Evolutionary conservation across 30 jellyfish, hydroid and myxozoan genomes (phyloP).

Genomic region (Morbakka virulenta): DNA sequence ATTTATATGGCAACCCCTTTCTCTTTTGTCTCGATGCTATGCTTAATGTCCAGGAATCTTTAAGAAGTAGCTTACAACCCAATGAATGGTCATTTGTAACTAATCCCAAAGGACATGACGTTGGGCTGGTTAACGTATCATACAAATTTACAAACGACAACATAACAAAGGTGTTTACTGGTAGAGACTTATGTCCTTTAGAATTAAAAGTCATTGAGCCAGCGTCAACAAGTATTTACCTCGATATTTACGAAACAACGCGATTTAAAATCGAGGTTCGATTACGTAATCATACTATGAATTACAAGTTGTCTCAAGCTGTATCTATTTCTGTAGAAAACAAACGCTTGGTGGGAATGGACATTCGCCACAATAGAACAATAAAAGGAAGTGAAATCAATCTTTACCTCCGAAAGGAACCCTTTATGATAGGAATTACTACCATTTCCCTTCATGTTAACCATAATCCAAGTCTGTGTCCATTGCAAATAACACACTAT

Average conservation of each 20-base stretch:
- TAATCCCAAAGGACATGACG: too few relatives aligned
- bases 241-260: not conserved
- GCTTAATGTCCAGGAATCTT: too few relatives aligned
- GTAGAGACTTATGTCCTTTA: not conserved
- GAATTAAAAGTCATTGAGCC: not conserved
- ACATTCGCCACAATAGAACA: not conserved
- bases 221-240: not conserved
- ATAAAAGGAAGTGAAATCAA: not conserved
- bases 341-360: not conserved
- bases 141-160: too few relatives aligned
- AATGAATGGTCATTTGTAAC: too few relatives aligned
- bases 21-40: too few relatives aligned
- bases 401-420: conserved; percentile 35
- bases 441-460: conserved; percentile 8
- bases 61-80: too few relatives aligned
- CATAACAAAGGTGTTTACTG: too few relatives aligned
- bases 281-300: not conserved
- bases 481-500: not conserved
- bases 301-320: not conserved
- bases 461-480: conserved; percentile 34
- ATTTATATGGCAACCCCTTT: too few relatives aligned
- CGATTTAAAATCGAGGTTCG: too few relatives aligned
- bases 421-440: conserved; percentile 16
- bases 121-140: too few relatives aligned
- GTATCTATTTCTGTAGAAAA: not conserved